Base-by-base conservation (phyloP, 2,888 invertebrate species). In the Poecilus cupreus region DNA sequence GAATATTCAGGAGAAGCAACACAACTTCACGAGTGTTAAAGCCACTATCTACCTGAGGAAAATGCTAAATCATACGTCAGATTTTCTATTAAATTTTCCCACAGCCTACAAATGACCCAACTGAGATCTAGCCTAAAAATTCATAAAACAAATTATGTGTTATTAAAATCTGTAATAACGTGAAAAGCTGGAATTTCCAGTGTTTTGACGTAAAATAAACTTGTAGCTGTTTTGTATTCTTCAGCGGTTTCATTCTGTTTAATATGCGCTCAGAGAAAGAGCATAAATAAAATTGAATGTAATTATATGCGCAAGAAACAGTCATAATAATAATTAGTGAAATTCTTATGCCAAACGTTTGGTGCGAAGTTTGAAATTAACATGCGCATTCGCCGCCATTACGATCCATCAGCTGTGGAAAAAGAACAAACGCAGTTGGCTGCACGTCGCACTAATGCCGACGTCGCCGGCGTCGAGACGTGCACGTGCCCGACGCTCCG, bases 341-440 rank as follows among this genome's bases (percentile, higher is more conserved):
- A 79, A 79, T 79, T 79, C 79, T 79, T 79, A 79, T 79, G 79
- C 79, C 79, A 68, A 79, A 77, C 77, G 46, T 60, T 76, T 37
- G 74, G 57, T 43, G 37, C 37, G 43, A 76, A 76, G 22, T 76
- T 76, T 76, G 39, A 57, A 76, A 76, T 76, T 76, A 76, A 76
- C 76, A 76, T 76, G 76, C 54, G 39, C 76, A 57, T 76, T 76
- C 57, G 18, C 37, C 54, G 76, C 76, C 18, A 76, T 76, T 76
- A 76, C 76, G 54, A 76, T 76, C 39, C 76, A 57, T 76, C 76
- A 76, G 39, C 46, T 11, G 43, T 3, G 22, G 24, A 72, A 72
- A 72, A 72, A 46, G 72, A 72, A 22, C 16, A 72, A 46, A 72
- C 24, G 43, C 11, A 22, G 24, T 57, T 57, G 20, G 57, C 57